Conservation (phyloP, 2,797 vertebrate species). For the Thamnophis elegans region DNA sequence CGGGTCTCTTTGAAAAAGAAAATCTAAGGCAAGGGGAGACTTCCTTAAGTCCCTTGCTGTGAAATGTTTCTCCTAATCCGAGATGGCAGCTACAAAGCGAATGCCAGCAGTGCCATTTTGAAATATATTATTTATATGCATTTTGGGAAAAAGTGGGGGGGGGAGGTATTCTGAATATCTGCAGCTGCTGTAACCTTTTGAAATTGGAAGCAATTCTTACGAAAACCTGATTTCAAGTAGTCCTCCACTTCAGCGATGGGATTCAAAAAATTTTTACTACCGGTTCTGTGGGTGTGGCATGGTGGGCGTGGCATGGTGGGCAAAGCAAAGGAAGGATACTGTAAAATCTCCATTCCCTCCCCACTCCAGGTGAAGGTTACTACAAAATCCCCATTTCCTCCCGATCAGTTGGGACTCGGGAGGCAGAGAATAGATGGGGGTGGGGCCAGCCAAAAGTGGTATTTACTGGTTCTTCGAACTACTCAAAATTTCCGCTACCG, state of each 20-base stretch:
- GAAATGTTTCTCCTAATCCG: slow-evolving; percentile 59
- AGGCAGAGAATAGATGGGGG: no score
- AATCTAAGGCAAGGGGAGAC: slow-evolving; percentile 43
- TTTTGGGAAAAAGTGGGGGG: slow-evolving; percentile 10
- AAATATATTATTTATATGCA: slow-evolving; percentile 57
- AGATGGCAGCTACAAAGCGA: slow-evolving; percentile 64
- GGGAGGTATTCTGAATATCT: slow-evolving; percentile 53
- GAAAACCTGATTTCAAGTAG: not conserved
- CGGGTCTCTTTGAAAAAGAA: slow-evolving; percentile 39
- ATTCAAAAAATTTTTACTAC: no score
- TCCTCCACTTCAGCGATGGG: not conserved
- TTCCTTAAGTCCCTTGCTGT: slow-evolving; percentile 48
- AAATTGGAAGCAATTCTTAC: slow-evolving; percentile 39
- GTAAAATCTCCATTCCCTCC: no score
- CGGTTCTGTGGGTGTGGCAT: no score
- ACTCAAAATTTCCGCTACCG: no score
- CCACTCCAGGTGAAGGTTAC: no score
- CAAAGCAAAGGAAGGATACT: no score
- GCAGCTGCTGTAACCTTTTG: slow-evolving; percentile 41
- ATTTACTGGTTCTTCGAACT: no score
- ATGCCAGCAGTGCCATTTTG: slow-evolving; percentile 55
- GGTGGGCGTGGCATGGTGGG: no score
- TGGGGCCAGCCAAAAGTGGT: no score
- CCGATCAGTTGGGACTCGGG: no score
- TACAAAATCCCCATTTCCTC: no score